phyloP scores from a whole-genome alignment of 2,888 invertebrate species.

The Papilio gigon region DNA sequence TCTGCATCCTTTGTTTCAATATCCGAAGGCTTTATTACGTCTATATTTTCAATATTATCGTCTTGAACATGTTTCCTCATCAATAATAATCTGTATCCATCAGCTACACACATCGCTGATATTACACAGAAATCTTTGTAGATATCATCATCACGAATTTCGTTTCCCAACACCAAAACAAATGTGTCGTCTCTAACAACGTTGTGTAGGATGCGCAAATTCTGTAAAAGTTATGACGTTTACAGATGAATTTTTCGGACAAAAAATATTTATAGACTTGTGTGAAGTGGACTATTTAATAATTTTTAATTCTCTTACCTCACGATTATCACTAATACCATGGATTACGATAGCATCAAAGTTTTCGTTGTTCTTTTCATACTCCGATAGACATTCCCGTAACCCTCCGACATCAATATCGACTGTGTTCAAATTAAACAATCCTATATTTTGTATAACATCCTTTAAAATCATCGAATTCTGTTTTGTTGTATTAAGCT shows the following conservation, averaged over 20 bases:
- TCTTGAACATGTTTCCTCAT: slow-evolving; percentile 8
- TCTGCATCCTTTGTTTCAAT: background rate
- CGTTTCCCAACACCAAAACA: background rate
- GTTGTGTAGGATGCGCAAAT: background rate
- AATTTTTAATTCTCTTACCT: slow-evolving; percentile 25
- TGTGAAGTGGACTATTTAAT: too few relatives aligned
- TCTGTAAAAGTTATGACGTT: too few relatives aligned
- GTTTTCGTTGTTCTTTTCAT: background rate
- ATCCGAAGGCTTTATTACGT: background rate
- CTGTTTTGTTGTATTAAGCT: background rate
- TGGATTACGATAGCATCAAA: slow-evolving; percentile 10
- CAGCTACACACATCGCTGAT: background rate
- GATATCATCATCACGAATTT: background rate
- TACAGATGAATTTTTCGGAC: too few relatives aligned
- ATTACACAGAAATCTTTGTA: slow-evolving; percentile 3
- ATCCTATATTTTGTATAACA: background rate
- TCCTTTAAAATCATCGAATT: background rate
- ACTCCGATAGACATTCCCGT: background rate
- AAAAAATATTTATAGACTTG: too few relatives aligned
- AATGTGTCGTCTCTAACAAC: background rate
- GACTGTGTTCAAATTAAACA: background rate
- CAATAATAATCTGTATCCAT: slow-evolving; percentile 4
- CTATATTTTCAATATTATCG: background rate
- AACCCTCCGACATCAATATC: background rate
- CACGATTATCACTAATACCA: background rate